Base-by-base conservation (phyloP, 2,113 vertebrate species). In the Microtus montanus region DNA sequence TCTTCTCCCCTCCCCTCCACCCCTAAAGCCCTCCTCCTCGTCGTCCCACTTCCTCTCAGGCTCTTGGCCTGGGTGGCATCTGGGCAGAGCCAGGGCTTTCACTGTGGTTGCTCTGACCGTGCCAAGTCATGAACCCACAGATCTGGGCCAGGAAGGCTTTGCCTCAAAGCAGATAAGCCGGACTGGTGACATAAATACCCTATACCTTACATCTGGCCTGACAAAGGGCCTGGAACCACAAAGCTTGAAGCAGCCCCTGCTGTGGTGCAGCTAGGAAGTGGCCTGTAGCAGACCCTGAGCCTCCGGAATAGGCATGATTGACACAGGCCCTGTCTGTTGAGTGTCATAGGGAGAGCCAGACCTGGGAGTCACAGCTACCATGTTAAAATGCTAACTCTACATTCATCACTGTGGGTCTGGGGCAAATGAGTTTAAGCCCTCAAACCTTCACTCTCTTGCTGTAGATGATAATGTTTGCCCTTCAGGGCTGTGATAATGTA, bases 101-200 rank as follows among this genome's bases (percentile, higher is more conserved):
- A 26, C 5, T 96, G 96, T 63, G 96, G 96, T 91, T 26, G 13
- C 44, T 35, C 15, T 41, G 41, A 88, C 79, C 64, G 35, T 87
- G 88, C 64, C 86, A 74, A 96, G 85, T 94, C 88, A 71, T 30
- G 66, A 79, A 89, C 77, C 82, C 89, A 44, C 93, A 91, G 70
- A 68, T 28, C 89, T 0, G 26, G 89, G 75, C 66, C 95, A 96
- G 93, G 93, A 96, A 96, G 66, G 79, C 79, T 63, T 73, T 97
- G 95, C 73, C 70, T 30, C 80, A 77, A 20, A 87, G 92, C 83
- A 93, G 96, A 97, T 95, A 96, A 97, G 92, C 94, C 9, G 3
- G 68, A 30, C 63, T 83, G 54, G 15, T 33, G 11, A 58, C 24
- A 6, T 13, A 61, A 30, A 74, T 0, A 0, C 52, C 70, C 77